Base-by-base conservation (phyloP, 2,797 vertebrate genomes). In the Leptoclinus maculatus region DNA sequence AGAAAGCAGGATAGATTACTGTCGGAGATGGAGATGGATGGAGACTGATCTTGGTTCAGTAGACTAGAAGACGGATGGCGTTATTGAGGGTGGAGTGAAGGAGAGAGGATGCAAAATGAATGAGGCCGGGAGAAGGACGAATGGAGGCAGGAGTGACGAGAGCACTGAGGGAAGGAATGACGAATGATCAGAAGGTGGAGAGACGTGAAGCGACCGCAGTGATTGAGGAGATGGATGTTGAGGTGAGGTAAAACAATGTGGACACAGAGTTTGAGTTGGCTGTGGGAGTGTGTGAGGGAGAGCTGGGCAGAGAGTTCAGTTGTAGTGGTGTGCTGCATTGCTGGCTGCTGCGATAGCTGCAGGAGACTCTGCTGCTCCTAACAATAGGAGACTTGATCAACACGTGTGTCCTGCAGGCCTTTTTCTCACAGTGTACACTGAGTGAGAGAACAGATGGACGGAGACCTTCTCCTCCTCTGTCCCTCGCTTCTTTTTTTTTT, bases 121-220 rank as follows among this genome's bases (percentile, higher is more conserved):
- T 87, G 84, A 88, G 82, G 58, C 83, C 68, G 32, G 32, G 63
- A 73, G 84, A 90, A 86, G 82, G 87, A 85, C 78, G 69, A 87
- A 86, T 83, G 71, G 71, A 84, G 85, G 74, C 86, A 90, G 75
- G 56, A 87, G 51, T 75, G 76, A 79, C 80, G 82, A 75, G 84
- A 79, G 86, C 82, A 84, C 78, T 80, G 76, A 84, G 68, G 62
- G 83, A 81, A 78, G 62, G 54, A 74, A 86, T 90, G 87, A 92
- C 86, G 86, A 88, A 93, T 85, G 88, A 89, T 84, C 74, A 84
- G 81, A 85, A 87, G 74, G 73, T 80, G 70, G 66, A 74, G 69
- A 84, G 74, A 80, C 80, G 71, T 64, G 80, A 86, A 70, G 70
- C 4, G 21, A 72, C 56, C 19, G 32, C 71, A 76, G 77, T 87